These are phyloP conservation scores for Turdus rufiventris DNA, from an alignment of 2,113 vertebrate genomes.

Conservation along the genomic window DNA sequence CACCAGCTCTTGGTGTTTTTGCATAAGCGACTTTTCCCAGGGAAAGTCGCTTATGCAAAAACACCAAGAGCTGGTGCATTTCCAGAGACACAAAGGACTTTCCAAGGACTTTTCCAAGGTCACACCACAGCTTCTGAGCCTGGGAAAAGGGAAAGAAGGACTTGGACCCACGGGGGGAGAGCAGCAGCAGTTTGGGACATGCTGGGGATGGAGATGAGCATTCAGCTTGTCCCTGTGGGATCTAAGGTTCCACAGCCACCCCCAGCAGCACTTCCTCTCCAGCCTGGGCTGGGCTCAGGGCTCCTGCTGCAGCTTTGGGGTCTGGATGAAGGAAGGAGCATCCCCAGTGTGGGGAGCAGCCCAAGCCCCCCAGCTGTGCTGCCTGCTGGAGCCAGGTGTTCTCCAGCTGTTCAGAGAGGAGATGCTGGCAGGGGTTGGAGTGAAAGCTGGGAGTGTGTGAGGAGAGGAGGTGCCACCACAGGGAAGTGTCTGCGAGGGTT, in stretches of 20 bases:
- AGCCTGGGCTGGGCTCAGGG: background rate
- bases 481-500: background rate
- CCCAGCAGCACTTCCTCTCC: background rate
- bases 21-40: too few relatives aligned
- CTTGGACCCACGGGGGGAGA: rapidly evolving
- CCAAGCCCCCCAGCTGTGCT: background rate
- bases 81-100: background rate
- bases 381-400: background rate
- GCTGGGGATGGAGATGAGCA: background rate
- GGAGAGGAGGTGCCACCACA: background rate
- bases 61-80: background rate
- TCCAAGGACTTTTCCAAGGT: background rate
- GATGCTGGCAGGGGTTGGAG: background rate
- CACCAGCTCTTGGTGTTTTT: too few relatives aligned
- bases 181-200: background rate
- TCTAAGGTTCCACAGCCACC: background rate
- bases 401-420: background rate
- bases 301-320: background rate
- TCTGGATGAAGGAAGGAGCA: background rate
- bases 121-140: rapidly evolving
- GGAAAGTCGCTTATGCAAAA: conserved; percentile 27
- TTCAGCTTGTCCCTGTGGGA: background rate
- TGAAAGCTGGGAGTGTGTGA: background rate
- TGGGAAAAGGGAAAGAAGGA: background rate
- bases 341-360: rapidly evolving